Evolutionary conservation across 2,113 vertebrate genomes (phyloP), one percentile per base, ranked within the genome.

Genomic region (Dipodomys merriami): DNA sequence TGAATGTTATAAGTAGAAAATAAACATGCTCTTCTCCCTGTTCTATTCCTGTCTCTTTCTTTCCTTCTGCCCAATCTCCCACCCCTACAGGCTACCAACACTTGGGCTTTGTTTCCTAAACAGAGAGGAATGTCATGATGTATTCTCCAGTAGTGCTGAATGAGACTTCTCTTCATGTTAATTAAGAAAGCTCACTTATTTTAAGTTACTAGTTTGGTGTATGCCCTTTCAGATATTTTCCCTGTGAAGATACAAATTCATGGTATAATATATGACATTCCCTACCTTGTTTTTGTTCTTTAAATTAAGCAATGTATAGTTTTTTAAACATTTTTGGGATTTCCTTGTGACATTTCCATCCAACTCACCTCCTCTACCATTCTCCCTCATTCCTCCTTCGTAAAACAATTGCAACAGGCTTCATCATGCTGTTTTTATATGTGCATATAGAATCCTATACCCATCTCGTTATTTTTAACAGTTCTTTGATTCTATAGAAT

Each of bases 261-360:
- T 78, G 13, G n/a, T 33, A 33, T 53, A 49, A 6, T 53, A 27
- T 15, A 73, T 68, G 53, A 10, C 29, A 35, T 7, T 3, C 13
- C 88, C 27, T 76, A 74, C 46, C 22, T 91, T 65, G 62, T 62
- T 74, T 73, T 86, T 8, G 13, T 77, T 81, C 86, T 93, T 88
- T 7, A 49, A 86, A 84, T 62, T 81, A 30, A 88, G 35, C 39
- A 57, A 30, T 23, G 11, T 49, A 68, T 68, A 64, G 60, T 13
- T 25, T 67, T 57, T 44, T 44, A n/a, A 49, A 49, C 10, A 49
- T 49, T 49, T 33, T 5, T 72, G 22, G n/a, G 35, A 79, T 49
- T 49, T 49, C 49, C 62, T n/a, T 91, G 15, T 73, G 39, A 29
- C 35, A 81, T 35, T 68, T 16, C 60, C 27, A 77, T 30, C 76